Percentiles rank a stretch among this genome's conserved stretches.
Conservation (phyloP, 1,140 invertebrate species). For the Globodera ellingtonae region DNA sequence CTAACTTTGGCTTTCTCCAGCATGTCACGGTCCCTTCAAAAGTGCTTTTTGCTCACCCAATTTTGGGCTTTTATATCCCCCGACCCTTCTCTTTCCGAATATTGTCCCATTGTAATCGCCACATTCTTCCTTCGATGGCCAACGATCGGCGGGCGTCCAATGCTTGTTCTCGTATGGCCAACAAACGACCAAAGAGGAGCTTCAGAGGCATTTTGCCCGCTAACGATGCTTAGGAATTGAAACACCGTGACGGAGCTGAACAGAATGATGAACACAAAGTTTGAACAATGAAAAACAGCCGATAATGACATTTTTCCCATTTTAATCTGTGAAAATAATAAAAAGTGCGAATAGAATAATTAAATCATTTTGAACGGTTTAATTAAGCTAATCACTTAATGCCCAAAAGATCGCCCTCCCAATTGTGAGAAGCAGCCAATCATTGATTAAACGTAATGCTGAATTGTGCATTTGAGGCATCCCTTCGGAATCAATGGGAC, state of each 20-base stretch:
- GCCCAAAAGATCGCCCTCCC: too few species aligned
- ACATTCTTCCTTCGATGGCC: background rate
- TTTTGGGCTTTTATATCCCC: background rate
- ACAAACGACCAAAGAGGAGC: background rate
- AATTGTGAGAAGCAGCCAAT: too few species aligned
- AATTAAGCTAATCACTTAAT: too few species aligned
- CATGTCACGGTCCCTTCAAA: slow-evolving; percentile 1
- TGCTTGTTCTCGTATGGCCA: background rate
- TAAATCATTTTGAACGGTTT: too few species aligned
- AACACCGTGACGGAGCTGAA: background rate
- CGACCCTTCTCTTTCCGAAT: slow-evolving; percentile 8
- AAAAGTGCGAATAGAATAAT: too few species aligned
- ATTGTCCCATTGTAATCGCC: slow-evolving; percentile 1
- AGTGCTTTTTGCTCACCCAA: background rate
- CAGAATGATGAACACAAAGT: background rate
- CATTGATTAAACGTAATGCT: too few species aligned
- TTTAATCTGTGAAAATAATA: too few species aligned
- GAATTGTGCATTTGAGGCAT: too few species aligned
- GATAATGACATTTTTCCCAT: too few species aligned
- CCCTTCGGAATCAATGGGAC: too few species aligned
- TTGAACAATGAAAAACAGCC: too few species aligned
- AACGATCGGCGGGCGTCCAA: background rate
- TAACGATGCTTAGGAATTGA: background rate
- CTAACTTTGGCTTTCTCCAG: background rate
- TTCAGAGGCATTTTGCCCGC: background rate